Evolutionary conservation across 2,888 invertebrate genomes (phyloP).

Genomic region (Pterostichus madidus): DNA sequence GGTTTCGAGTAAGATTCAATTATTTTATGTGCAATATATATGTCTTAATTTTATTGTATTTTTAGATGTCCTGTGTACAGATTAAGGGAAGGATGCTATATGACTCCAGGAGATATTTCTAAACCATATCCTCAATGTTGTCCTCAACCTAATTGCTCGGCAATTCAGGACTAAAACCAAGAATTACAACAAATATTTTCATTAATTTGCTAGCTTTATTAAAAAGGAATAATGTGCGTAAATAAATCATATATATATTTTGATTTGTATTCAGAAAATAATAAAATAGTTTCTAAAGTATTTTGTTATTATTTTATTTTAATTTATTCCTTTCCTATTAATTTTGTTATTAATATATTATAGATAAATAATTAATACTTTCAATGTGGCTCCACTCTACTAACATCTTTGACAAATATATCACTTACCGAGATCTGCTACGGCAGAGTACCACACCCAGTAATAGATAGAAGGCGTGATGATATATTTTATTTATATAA

Average conservation of each 20-base stretch:
- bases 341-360: too few relatives aligned
- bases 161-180: not conserved
- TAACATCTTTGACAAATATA: too few relatives aligned
- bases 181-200: not conserved
- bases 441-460: too few relatives aligned
- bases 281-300: not conserved
- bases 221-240: not conserved
- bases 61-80: conserved; percentile 25
- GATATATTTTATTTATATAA: too few relatives aligned
- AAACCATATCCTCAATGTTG: conserved; percentile 47
- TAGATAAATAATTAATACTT: too few relatives aligned
- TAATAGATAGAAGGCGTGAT: too few relatives aligned
- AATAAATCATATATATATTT: not conserved
- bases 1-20: too few relatives aligned
- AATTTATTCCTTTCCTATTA: not conserved
- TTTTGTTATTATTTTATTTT: not conserved
- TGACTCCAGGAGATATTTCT: conserved; percentile 2
- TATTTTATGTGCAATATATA: too few relatives aligned
- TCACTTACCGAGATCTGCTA: too few relatives aligned
- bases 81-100: conserved; percentile 12
- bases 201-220: too few relatives aligned
- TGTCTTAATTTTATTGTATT: not conserved
- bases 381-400: too few relatives aligned
- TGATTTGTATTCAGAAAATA: not conserved
- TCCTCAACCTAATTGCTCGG: conserved; percentile 2